Conservation (phyloP, 2,113 vertebrate species). For the Xiphias gladius region DNA sequence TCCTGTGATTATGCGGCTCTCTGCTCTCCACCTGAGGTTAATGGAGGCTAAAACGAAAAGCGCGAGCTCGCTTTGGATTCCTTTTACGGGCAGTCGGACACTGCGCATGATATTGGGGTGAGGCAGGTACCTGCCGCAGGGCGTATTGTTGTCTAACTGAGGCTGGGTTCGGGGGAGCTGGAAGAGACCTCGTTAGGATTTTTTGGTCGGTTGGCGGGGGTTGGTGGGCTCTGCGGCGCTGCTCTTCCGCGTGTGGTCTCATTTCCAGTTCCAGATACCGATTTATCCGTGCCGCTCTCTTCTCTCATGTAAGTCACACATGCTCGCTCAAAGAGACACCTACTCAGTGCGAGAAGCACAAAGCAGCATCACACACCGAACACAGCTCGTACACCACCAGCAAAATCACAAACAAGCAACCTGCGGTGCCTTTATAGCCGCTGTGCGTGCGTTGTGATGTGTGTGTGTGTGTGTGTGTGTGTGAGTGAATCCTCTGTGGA, state of each 20-base stretch:
- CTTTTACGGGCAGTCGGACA: slow-evolving; percentile 37
- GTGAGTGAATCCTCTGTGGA: neutral
- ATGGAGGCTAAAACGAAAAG: slow-evolving; percentile 56
- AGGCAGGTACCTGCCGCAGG: slow-evolving; percentile 2
- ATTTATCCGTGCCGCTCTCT: slow-evolving; percentile 25
- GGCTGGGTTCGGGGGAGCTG: neutral
- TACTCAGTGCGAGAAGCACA: slow-evolving; percentile 18
- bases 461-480: too few relatives aligned
- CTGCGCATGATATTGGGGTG: neutral
- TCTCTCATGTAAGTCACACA: slow-evolving; percentile 15
- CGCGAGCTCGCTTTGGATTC: slow-evolving; percentile 17
- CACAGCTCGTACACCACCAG: neutral
- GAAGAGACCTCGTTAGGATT: neutral
- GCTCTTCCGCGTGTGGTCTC: neutral
- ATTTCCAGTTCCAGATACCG: slow-evolving; percentile 3
- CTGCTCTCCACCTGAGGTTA: slow-evolving; percentile 28
- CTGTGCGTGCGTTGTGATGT: too few relatives aligned
- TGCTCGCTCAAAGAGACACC: slow-evolving; percentile 22
- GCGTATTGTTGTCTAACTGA: neutral
- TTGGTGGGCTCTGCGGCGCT: neutral
- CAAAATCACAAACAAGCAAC: neutral
- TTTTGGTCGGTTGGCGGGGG: neutral
- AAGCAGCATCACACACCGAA: neutral
- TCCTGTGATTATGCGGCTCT: slow-evolving; percentile 48
- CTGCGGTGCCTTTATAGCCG: neutral